Base-by-base conservation (phyloP, 2,888 invertebrate genomes). In the Parnassius glacialis region DNA sequence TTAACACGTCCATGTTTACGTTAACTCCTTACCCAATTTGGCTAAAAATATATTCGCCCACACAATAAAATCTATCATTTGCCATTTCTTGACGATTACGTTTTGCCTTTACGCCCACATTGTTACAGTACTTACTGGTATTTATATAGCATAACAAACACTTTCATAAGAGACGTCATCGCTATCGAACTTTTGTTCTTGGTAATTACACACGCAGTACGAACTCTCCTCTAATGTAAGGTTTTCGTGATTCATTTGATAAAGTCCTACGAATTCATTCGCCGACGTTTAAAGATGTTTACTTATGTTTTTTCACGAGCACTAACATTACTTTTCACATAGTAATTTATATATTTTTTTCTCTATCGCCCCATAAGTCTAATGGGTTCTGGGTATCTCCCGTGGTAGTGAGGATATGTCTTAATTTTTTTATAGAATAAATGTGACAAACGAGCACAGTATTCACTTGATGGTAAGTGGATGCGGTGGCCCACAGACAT, bases 91-190 rank as follows among this genome's bases (percentile, higher is more conserved):
- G 11, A 20, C 51, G 13, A 51, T 51, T 51, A 51, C 3, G 25
- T 51, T 2, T 51, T 34, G 53, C 16, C 20, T 12, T 9, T n/a
- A 41, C 53, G 41, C 41, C 53, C 53, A 53, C 53, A 10, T 51
- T 20, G 11, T n/a, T 11, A 7, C 51, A 11, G 48, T 48, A 13
- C 48, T 48, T 48, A 13, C 13, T 13, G n/a, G 11, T 48, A 48
- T 10, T 25, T 51, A 10, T 51, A 11, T 25, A 51, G 10, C 25
- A 10, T 25, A 51, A 25, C 51, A 5, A 51, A 25, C 20, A 51
- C 2, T 51, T 11, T 25, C 25, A 25, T 25, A 20, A 54, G 10
- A 12, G 5, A 12, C 2, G 13, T n/a, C 48, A 48, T 48, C 13
- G 12, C 48, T 13, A 13, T 13, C 48, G 13, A 48, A 48, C 9